Conservation (phyloP, 2,797 vertebrate species). For the Sebastes itinus region DNA sequence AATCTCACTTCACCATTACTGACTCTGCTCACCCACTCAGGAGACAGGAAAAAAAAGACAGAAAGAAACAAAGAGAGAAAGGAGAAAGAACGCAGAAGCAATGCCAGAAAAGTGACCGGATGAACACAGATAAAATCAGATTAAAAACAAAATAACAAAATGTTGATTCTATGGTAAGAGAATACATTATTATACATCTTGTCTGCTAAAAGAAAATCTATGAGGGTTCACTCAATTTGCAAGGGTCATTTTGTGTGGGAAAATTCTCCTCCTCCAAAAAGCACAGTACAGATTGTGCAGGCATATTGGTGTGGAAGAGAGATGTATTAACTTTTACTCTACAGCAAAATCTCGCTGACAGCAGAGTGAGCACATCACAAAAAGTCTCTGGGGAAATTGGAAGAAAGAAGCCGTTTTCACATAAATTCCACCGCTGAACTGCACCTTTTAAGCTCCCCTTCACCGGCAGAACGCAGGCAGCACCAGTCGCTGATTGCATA, state of each 20-base stretch:
- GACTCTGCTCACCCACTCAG: slow-evolving; percentile 36
- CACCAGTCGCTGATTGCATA: slow-evolving; percentile 45
- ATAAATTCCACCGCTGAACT: slow-evolving; percentile 11
- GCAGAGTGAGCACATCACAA: slow-evolving; percentile 20
- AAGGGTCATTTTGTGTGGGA: background rate
- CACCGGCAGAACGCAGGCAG: slow-evolving; percentile 11
- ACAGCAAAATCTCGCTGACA: slow-evolving; percentile 11
- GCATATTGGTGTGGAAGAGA: background rate
- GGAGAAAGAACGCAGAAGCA: background rate
- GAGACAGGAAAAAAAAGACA: background rate
- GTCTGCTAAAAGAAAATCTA: background rate
- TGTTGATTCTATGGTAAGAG: too few relatives aligned
- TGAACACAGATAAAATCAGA: background rate
- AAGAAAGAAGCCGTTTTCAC: slow-evolving; percentile 23
- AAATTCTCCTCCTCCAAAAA: background rate
- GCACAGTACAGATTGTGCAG: background rate
- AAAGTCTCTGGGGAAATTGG: slow-evolving; percentile 4
- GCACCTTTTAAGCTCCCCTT: slow-evolving; percentile 8
- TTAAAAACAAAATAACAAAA: background rate
- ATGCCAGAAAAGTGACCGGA: background rate
- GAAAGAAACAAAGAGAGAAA: background rate
- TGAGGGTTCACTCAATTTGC: background rate
- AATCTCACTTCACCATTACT: slow-evolving; percentile 26
- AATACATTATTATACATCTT: background rate
- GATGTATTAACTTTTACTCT: slow-evolving; percentile 20